phyloP scores from a whole-genome alignment of 2,797 vertebrate species.

The Argya squamiceps region DNA sequence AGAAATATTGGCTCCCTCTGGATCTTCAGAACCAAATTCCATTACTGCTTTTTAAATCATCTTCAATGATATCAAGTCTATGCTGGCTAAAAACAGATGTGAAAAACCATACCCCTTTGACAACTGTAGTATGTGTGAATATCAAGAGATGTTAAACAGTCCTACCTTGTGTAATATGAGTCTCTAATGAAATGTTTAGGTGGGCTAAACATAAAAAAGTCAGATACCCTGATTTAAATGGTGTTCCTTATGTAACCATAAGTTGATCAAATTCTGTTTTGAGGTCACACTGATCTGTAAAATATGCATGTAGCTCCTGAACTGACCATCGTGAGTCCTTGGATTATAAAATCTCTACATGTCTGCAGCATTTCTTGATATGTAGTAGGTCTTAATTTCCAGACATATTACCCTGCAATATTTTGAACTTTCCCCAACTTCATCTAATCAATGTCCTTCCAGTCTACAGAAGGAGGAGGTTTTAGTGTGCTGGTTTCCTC shows the following conservation, averaged over 20 bases:
- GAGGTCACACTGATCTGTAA: not conserved
- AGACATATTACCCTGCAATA: not conserved
- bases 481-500: not conserved
- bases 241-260: not conserved
- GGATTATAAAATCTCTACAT: not conserved
- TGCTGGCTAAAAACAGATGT: not conserved
- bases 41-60: not conserved
- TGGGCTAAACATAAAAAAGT: not conserved
- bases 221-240: not conserved
- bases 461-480: not conserved
- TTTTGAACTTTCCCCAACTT: not conserved
- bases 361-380: not conserved
- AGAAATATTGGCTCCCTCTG: not conserved
- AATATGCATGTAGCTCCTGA: not conserved
- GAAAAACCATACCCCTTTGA: not conserved
- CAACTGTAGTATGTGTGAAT: not conserved
- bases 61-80: rapidly evolving
- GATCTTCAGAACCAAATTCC: not conserved
- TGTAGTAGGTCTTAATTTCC: not conserved
- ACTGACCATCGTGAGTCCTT: rapidly evolving
- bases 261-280: not conserved
- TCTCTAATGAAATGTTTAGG: not conserved
- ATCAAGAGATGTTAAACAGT: not conserved
- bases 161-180: not conserved
- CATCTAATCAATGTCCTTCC: not conserved